Percentiles rank a stretch among this genome's conserved stretches.
These are phyloP conservation scores for Sphaerodactylus townsendi DNA, from an alignment of 2,113 vertebrate species.

Conservation along the genomic window DNA sequence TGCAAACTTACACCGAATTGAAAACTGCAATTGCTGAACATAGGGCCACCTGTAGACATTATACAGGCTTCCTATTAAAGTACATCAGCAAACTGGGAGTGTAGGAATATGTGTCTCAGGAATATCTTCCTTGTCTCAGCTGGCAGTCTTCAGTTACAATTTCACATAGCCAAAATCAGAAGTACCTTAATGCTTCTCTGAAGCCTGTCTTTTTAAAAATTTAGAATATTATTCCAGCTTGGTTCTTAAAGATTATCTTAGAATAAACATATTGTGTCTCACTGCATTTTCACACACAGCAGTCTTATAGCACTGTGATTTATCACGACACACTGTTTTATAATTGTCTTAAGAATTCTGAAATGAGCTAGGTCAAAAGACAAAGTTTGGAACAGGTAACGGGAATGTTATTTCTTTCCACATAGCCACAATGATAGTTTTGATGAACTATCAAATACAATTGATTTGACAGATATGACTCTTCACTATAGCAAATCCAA, in stretches of 20 bases:
- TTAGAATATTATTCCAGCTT: constrained; percentile 42
- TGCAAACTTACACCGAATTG: background rate
- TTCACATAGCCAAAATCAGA: no score
- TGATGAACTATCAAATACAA: background rate
- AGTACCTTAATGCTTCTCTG: no score
- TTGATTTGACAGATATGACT: background rate
- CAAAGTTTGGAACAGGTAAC: no score
- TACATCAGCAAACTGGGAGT: background rate
- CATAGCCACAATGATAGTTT: background rate
- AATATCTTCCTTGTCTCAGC: background rate
- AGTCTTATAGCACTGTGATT: no score
- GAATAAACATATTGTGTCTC: background rate
- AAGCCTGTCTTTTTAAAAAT: no score
- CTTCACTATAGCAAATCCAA: background rate
- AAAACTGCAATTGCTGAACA: background rate
- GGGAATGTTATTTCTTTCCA: no score
- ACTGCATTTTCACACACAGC: no score
- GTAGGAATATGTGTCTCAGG: no score
- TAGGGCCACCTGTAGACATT: background rate
- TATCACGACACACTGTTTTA: no score
- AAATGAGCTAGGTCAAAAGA: no score
- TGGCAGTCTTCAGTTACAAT: background rate
- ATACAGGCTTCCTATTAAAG: background rate
- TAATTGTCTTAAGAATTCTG: no score
- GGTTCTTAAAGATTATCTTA: constrained; percentile 22